Conservation (phyloP, 2,888 invertebrate species). For the Tribolium freemani region DNA sequence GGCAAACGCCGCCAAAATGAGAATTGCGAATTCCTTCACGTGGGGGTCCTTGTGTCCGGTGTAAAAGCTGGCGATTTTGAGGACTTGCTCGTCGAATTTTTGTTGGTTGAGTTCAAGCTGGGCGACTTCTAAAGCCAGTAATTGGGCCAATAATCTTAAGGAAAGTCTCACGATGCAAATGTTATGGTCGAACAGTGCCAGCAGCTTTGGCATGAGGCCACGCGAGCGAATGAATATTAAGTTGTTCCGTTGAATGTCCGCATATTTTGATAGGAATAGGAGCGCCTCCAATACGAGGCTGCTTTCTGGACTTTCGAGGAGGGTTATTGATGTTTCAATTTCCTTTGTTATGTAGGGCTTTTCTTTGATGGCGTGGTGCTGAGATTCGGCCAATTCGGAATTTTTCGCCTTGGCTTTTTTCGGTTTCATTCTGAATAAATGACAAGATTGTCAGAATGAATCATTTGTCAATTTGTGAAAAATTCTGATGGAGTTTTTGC, state of each 20-base stretch:
- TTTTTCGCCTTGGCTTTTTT: constrained; percentile 6
- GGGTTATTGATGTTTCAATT: constrained; percentile 59
- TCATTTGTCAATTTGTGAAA: neutral
- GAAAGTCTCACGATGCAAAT: constrained; percentile 56
- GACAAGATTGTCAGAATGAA: neutral
- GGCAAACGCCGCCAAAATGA: constrained; percentile 54
- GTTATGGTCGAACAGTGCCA: constrained; percentile 53
- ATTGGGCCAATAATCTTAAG: constrained; percentile 54
- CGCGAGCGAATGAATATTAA: constrained; percentile 52
- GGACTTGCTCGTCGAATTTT: constrained; percentile 52
- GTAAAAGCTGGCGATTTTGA: constrained; percentile 55
- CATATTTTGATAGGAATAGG: constrained; percentile 59
- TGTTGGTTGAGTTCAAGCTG: constrained; percentile 57
- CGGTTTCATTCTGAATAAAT: constrained; percentile 4
- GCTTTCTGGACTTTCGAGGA: constrained; percentile 57
- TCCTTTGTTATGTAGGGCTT: constrained; percentile 56
- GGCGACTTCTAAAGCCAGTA: constrained; percentile 52
- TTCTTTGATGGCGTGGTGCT: constrained; percentile 54
- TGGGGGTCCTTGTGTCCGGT: constrained; percentile 52
- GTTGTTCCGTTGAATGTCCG: constrained; percentile 56
- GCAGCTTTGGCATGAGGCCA: constrained; percentile 54
- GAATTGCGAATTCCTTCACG: constrained; percentile 54
- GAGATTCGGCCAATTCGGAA: constrained; percentile 4
- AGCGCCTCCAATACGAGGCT: constrained; percentile 58
- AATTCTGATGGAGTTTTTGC: neutral